These are phyloP conservation scores for Cercopithecus mona DNA, from an alignment of 2,113 vertebrate species.

Conservation along the genomic window DNA sequence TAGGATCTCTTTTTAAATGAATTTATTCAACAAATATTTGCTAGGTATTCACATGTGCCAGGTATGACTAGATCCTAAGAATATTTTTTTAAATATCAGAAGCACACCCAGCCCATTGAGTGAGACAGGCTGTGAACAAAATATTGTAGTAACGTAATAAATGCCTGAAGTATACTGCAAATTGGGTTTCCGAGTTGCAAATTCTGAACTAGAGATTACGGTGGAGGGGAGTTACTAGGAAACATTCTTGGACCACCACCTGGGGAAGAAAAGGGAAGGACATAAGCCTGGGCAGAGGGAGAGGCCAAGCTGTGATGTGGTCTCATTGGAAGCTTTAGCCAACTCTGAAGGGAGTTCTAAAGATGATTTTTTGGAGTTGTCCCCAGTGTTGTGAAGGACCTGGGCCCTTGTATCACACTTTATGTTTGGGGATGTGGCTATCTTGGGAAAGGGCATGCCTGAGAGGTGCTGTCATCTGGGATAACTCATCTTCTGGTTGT, in stretches of 20 bases:
- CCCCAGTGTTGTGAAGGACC: neutral
- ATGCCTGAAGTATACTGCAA: neutral
- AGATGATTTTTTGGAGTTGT: neutral
- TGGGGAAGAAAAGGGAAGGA: neutral
- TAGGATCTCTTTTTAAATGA: neutral
- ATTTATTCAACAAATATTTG: neutral
- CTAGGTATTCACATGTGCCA: neutral
- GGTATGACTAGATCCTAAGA: neutral
- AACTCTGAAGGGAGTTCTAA: neutral
- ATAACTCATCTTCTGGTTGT: neutral
- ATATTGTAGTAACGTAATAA: neutral
- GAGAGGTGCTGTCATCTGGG: neutral
- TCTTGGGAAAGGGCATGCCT: neutral
- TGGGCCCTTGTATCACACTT: neutral
- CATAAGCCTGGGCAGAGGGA: neutral
- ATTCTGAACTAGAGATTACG: neutral
- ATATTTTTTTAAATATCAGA: neutral
- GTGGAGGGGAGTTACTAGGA: neutral
- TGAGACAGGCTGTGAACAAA: neutral
- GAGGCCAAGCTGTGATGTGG: too few relatives aligned
- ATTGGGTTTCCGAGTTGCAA: neutral
- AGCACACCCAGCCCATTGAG: neutral
- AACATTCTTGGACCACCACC: neutral
- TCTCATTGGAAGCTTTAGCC: neutral
- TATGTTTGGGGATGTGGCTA: neutral